Evolutionary conservation across 1,140 invertebrate species (phyloP), one percentile per base, ranked within the genome.

Genomic region (Coelopa frigida): DNA sequence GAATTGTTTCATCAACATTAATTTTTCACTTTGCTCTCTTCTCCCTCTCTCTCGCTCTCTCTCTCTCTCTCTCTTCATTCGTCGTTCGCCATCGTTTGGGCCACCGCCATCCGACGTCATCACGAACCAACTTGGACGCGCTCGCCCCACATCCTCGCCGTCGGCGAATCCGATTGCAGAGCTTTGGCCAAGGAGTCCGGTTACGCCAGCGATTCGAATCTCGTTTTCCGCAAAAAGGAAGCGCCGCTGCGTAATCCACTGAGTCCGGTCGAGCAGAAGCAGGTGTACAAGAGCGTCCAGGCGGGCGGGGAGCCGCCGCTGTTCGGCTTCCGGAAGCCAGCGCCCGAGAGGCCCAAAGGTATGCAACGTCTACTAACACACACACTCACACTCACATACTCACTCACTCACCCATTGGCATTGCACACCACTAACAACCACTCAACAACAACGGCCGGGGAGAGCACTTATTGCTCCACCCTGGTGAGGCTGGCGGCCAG

Each of bases 251-350:
- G 73, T 53, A 80, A 78, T 52, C 81, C 82, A 5, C 60, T 88
- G 17, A 88, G 84, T 48, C 87, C 87, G 1, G 75, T 80, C 5
- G 85, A 93, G 57, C 82, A 89, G 55, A 78, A 82, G 50, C 79
- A 84, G 46, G 82, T 83, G 10, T 96, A 96, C 68, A 84, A 85
- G 64, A 82, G 79, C 17, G 81, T 93, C 41, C 89, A 92, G 67
- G 84, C 84, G 49, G 93, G 93, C 5, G 92, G 91, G 3, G 92
- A 97, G 73, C 87, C 91, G 1, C 90, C 90, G 22, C 73, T 93
- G 15, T 83, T 89, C 54, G 89, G 90, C 35, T 78, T 93, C 54
- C 75, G 89, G 18, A 93, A 94, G 69, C 81, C 83, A 29, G 88
- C 87, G 12, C 93, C 92, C 4, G 85, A 90, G 65, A 79, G 80